These are phyloP conservation scores for Tragulus kanchil DNA, from an alignment of 2,113 vertebrate genomes.

Conservation along the genomic window DNA sequence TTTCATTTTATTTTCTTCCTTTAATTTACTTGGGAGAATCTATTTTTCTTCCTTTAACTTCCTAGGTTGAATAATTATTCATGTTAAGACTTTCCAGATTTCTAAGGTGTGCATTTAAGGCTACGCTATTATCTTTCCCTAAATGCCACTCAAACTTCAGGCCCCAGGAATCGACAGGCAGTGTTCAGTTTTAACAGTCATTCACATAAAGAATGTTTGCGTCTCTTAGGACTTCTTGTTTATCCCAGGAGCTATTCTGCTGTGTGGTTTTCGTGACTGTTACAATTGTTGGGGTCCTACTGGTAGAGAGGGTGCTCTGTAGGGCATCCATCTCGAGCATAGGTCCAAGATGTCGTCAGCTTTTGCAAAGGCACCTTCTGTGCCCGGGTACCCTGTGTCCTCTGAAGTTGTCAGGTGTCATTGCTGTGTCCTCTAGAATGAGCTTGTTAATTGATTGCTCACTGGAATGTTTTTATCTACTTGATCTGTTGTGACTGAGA, in stretches of 20 bases:
- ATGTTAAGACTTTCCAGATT: neutral
- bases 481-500: neutral
- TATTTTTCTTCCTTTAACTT: neutral
- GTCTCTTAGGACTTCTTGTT: neutral
- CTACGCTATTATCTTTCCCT: neutral
- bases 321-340: neutral
- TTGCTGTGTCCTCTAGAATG: neutral
- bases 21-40: neutral
- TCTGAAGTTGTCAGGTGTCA: neutral
- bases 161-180: no score
- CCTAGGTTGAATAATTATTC: neutral
- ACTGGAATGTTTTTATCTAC: neutral
- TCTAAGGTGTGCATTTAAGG: neutral
- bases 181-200: neutral
- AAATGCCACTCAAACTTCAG: neutral
- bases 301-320: neutral
- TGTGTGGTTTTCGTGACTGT: neutral
- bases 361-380: neutral
- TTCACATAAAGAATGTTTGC: neutral
- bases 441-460: neutral
- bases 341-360: neutral
- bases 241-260: neutral
- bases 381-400: neutral
- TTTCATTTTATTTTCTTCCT: neutral
- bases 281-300: neutral